phyloP scores from a whole-genome alignment of 2,113 vertebrate genomes.

The Microtus ochrogaster region DNA sequence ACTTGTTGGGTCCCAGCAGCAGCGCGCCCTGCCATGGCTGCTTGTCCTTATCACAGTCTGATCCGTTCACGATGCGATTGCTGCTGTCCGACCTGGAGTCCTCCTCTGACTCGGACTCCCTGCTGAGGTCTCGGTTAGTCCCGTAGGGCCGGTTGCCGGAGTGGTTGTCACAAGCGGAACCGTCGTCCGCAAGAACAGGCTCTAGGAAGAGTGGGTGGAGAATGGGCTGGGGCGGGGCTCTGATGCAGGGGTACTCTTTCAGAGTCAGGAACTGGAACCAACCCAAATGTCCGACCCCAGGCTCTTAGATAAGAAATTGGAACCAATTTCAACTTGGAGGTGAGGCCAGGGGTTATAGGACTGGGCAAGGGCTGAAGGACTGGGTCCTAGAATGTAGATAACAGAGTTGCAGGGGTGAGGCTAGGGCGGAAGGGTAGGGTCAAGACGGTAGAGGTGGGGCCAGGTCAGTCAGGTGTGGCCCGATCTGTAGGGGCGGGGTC shows the following conservation, averaged over 20 bases:
- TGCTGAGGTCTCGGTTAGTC: not conserved
- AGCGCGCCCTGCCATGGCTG: slow-evolving; percentile 74
- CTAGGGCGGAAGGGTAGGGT: not conserved
- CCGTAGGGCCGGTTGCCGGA: fast-evolving
- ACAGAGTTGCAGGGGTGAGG: not conserved
- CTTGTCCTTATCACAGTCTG: not conserved
- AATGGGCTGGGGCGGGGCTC: not conserved
- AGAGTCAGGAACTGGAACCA: not conserved
- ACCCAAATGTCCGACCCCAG: fast-evolving
- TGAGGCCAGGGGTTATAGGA: not conserved
- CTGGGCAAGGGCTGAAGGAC: not conserved
- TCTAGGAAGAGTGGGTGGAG: not conserved
- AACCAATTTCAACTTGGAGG: not conserved
- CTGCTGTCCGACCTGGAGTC: not conserved
- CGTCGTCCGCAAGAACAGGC: not conserved
- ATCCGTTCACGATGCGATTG: slow-evolving; percentile 71
- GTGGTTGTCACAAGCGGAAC: slow-evolving; percentile 2
- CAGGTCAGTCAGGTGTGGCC: not conserved
- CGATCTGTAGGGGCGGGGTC: not conserved
- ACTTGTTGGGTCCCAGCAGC: not conserved
- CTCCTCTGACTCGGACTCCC: not conserved
- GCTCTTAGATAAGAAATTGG: not conserved
- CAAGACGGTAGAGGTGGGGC: not conserved
- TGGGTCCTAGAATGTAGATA: not conserved
- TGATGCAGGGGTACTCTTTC: not conserved